phyloP scores from a whole-genome alignment of 2,888 invertebrate species.

The Thecophora atra region DNA sequence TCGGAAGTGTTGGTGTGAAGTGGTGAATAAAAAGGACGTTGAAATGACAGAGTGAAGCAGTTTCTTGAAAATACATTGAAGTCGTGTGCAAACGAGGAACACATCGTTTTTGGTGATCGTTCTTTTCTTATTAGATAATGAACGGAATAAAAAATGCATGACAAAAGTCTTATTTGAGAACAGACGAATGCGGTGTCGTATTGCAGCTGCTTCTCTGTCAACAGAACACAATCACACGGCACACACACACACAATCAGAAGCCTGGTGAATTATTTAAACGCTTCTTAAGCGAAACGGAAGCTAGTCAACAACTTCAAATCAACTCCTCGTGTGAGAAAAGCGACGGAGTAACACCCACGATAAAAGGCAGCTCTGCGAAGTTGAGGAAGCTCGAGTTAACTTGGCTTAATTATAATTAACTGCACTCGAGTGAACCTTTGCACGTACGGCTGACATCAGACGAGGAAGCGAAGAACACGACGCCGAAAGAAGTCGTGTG shows the following conservation, averaged over 20 bases:
- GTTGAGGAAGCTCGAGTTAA: conserved; percentile 57
- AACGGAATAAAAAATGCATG: conserved; percentile 21
- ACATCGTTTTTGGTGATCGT: no score
- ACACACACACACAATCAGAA: conserved; percentile 7
- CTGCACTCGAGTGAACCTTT: conserved; percentile 54
- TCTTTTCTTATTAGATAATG: neutral
- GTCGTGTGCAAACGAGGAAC: no score
- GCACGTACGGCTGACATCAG: conserved; percentile 6
- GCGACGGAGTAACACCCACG: conserved; percentile 1
- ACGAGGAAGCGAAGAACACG: conserved; percentile 1
- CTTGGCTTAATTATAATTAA: conserved; percentile 64
- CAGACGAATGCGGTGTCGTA: conserved; percentile 25
- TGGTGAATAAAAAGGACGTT: no score
- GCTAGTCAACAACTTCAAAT: conserved; percentile 49
- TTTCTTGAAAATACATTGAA: no score
- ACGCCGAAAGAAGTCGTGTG: neutral
- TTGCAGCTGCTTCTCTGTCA: conserved; percentile 26
- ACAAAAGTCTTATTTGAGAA: conserved; percentile 13
- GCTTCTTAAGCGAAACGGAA: conserved; percentile 47
- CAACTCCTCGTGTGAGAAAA: conserved; percentile 42
- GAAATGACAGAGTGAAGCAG: no score
- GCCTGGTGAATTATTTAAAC: conserved; percentile 48
- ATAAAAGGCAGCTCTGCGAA: conserved; percentile 34
- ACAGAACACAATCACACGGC: conserved; percentile 7
- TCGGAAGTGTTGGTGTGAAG: no score